Evolutionary conservation across 2,888 invertebrate genomes (phyloP).

Genomic region (Stegana nigrithorax): DNA sequence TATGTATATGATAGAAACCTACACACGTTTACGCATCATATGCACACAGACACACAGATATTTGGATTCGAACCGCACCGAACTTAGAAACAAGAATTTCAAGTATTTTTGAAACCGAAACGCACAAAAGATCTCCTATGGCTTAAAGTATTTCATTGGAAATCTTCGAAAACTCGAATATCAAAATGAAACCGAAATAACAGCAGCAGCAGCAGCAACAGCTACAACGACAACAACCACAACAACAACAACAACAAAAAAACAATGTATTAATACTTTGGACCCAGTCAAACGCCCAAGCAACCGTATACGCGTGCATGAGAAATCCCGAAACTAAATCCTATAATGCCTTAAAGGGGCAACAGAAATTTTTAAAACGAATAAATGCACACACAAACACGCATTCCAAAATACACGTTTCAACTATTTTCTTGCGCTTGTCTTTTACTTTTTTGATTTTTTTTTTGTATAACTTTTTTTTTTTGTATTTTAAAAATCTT

Average conservation of each 20-base stretch:
- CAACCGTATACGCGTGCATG: background rate
- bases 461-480: background rate
- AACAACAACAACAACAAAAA: background rate
- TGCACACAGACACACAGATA: conserved; percentile 5
- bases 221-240: conserved; percentile 1
- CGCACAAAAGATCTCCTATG: conserved; percentile 37
- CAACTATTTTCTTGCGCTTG: background rate
- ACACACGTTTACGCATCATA: background rate
- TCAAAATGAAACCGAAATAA: conserved; percentile 32
- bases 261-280: conserved; percentile 13
- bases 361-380: conserved; percentile 21
- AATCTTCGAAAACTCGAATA: conserved; percentile 51
- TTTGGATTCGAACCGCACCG: conserved; percentile 20
- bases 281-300: conserved; percentile 8
- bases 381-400: conserved; percentile 13
- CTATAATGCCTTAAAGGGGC: conserved; percentile 56
- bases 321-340: conserved; percentile 61
- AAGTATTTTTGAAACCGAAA: conserved; percentile 55
- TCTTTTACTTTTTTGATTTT: background rate
- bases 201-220: conserved; percentile 15
- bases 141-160: conserved; percentile 62
- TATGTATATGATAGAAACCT: conserved; percentile 24
- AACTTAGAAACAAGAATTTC: conserved; percentile 58
- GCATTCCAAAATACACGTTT: conserved; percentile 10
- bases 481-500: background rate